Evolutionary conservation across 1,140 invertebrate genomes (phyloP), one percentile per base, ranked within the genome.

Genomic region (Sarcophaga bullata): DNA sequence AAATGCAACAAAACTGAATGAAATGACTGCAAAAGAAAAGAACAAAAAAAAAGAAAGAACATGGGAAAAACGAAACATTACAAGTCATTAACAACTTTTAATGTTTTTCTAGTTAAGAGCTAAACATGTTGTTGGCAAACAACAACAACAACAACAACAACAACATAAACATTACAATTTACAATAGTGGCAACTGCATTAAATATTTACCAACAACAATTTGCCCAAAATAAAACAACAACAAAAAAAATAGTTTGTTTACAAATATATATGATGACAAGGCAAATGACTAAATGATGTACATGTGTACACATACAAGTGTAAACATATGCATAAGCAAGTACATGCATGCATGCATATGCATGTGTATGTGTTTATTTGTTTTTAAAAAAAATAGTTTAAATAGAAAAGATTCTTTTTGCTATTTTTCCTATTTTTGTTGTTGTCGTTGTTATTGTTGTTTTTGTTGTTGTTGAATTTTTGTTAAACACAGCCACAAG

Each of bases 61-160:
- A n/a, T n/a, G n/a, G 25, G 25, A 37, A 37, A 37, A 37, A 37
- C 25, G 25, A 37, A 37, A 25, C 75, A 78, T 78, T 78, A 78
- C 75, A 78, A 78, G 75, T 78, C 75, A 78, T 78, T 78, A 78
- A 78, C 75, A 78, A 78, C 75, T 78, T 78, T 78, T 78, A 78
- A 78, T 78, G 75, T 78, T 78, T 48, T 52, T n/a, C 50, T 78
- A 50, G 75, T 78, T 78, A 78, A 78, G 25, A 37, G 75, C 75
- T 50, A 78, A 58, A 78, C 48, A 78, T 78, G 48, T 50, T 78
- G 49, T 19, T 48, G 50, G 73, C 8, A 6, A n/a, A n/a, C n/a
- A n/a, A n/a, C n/a, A n/a, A 17, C 19, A 17, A 15, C 48, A 52
- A 25, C 62, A 72, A 19, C 7, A 19, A 72, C 62, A 72, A 25